Evolutionary conservation across 2,888 invertebrate species (phyloP).

Genomic region (Podabrus alpinus): DNA sequence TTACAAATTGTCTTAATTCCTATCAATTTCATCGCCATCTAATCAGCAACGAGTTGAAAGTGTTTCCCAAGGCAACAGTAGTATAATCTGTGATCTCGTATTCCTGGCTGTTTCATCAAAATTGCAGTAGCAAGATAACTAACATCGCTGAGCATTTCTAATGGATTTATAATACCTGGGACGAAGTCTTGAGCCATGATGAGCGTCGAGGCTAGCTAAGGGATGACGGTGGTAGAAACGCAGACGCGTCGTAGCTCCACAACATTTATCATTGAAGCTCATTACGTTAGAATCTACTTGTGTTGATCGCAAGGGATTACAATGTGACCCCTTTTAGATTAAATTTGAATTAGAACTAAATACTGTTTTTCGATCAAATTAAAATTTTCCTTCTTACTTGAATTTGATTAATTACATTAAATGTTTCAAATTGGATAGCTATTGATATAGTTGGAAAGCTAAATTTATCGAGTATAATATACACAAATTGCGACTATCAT

Average conservation of each 20-base stretch:
- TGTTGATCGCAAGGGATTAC: conserved; percentile 32
- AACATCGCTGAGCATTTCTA: conserved; percentile 47
- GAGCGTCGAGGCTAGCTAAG: conserved; percentile 42
- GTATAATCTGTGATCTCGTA: conserved; percentile 49
- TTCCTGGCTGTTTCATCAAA: conserved; percentile 45
- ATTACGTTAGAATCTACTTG: conserved; percentile 57
- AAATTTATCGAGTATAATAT: conserved; percentile 3
- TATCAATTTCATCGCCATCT: conserved; percentile 25
- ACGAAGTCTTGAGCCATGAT: conserved; percentile 41
- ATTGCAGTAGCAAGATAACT: conserved; percentile 47
- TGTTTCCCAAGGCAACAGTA: conserved; percentile 52
- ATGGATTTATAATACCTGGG: conserved; percentile 50
- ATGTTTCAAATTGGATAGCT: not conserved
- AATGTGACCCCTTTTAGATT: conserved; percentile 27
- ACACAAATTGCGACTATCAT: conserved; percentile 10
- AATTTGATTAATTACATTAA: not conserved
- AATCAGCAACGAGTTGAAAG: conserved; percentile 26
- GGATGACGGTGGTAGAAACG: conserved; percentile 50
- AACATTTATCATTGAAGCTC: conserved; percentile 59
- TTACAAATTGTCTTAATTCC: conserved; percentile 27
- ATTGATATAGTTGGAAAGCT: not conserved
- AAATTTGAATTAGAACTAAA: conserved; percentile 22
- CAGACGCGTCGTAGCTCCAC: conserved; percentile 55
- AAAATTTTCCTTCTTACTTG: conserved; percentile 3
- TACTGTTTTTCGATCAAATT: conserved; percentile 4